Base-by-base conservation (phyloP, 2,797 vertebrate genomes). In the Sparidentex hasta region DNA sequence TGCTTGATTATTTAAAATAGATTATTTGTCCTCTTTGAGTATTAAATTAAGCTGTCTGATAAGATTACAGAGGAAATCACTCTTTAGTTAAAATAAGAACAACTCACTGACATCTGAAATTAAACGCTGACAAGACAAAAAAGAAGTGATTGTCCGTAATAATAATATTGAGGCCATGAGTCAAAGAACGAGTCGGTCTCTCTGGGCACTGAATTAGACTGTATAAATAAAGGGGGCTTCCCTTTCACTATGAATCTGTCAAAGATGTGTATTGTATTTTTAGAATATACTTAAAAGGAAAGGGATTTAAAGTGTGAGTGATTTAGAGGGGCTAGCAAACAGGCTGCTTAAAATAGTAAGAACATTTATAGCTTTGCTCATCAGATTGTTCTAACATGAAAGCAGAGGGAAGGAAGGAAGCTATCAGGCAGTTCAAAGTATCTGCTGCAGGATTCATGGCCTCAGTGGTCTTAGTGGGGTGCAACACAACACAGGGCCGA, bases 381-480 rank as follows among this genome's bases (percentile, higher is more conserved):
- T 69, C 63, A 54, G 62, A 63, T 58, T 55, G 50, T 59, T 72
- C 23, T 5, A 12, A 90, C 66, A 75, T 87, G 66, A 88, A 80
- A 81, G 82, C 52, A 69, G 17, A 12, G 67, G 80, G 77, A 55
- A 83, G 86, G 84, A 84, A 90, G 87, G 88, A 89, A 84, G 21
- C 74, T 71, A 71, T 81, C 33, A 47, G 6, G 12, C 25, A 69
- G 71, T 78, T 82, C 80, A 84, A 81, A 51, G 85, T 0, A 29
- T 76, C 66, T 76, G 52, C 11, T 25, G 51, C 23, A 0, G 18
- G n/a, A 59, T 46, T 62, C 18, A 43, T 65, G 23, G 43, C 41
- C 29, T 20, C 17, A 47, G 43, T 27, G 50, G 52, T 80, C 25
- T 46, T 29, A 23, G 61, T 3, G 2, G 11, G 11, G 21, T 17